Evolutionary conservation across 2,113 vertebrate genomes (phyloP), one percentile per base, ranked within the genome.

Genomic region (Tautogolabrus adspersus): DNA sequence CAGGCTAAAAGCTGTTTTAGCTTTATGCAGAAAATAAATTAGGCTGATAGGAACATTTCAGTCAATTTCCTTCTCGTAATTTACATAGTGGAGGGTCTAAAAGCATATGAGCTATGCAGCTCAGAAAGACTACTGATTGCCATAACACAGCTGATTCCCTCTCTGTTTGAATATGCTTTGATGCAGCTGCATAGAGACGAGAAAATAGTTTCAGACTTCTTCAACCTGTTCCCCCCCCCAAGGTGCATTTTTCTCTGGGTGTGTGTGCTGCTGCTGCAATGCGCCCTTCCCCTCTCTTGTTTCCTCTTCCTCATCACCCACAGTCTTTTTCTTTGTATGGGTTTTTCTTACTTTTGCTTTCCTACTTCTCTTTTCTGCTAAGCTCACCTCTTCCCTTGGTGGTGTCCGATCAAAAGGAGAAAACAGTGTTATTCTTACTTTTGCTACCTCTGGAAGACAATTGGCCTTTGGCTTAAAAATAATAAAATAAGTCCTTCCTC

Each of bases 11-110:
- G 59, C 56, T 23, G 9, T 47, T 58, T 87, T 85, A 65, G 72
- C 77, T 61, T 89, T 85, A 88, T 87, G 85, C 85, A 67, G 72
- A 66, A 52, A 46, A 82, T 80, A 42, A 72, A 90, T 90, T 72
- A 80, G 75, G 51, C 72, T 85, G 69, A 81, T 79, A 78, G 81
- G 64, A 86, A 73, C 75, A 77, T 84, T 87, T 76, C 54, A 59
- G 63, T 83, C 72, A 66, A 72, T 87, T 82, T 88, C 77, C 66
- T 68, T 18, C 65, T 61, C 2, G 7, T 82, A 68, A 84, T 91
- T 86, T 86, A 79, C 85, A 86, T 77, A 77, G 85, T 59, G 80
- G 68, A 83, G 77, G 38, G 69, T 62, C 47, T 85, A 79, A 85
- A 89, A 85, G 74, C 73, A 42, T 23, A 34, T 8, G 42, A 60